Conservation (phyloP, 2,113 vertebrate genomes). For the Notechis scutatus region DNA sequence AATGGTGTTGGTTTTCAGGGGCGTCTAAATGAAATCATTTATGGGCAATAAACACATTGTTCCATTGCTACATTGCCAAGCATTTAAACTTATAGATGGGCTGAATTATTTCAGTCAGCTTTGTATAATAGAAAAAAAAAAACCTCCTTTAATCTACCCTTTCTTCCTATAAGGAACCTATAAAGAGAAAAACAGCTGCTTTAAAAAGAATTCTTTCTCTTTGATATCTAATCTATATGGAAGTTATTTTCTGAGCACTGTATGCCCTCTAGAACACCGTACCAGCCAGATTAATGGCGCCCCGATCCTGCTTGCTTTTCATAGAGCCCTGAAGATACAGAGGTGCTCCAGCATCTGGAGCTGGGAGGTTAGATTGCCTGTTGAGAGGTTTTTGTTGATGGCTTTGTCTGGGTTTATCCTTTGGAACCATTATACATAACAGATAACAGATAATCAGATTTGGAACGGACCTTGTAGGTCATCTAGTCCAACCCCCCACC, state of each 20-base stretch:
- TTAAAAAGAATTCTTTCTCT: background rate
- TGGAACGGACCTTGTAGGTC: too few relatives aligned
- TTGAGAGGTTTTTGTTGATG: background rate
- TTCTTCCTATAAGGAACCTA: too few relatives aligned
- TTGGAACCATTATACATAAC: background rate
- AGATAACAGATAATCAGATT: too few relatives aligned
- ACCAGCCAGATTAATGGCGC: background rate
- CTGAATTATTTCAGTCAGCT: background rate
- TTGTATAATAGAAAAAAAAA: background rate
- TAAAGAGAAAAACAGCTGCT: background rate
- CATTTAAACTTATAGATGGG: background rate
- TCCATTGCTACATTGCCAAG: background rate
- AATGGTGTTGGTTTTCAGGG: background rate
- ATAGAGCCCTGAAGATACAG: background rate
- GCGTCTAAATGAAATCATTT: background rate
- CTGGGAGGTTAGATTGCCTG: background rate
- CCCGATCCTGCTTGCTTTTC: background rate
- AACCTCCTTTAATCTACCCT: background rate
- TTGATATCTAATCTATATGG: background rate
- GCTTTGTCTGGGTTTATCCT: background rate
- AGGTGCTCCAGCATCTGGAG: background rate
- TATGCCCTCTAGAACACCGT: background rate
- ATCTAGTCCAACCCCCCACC: too few relatives aligned
- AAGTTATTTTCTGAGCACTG: background rate
- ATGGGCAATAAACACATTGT: background rate